These are phyloP conservation scores for Tetragonula clypearis DNA, from an alignment of 1,140 invertebrate genomes.

Conservation along the genomic window DNA sequence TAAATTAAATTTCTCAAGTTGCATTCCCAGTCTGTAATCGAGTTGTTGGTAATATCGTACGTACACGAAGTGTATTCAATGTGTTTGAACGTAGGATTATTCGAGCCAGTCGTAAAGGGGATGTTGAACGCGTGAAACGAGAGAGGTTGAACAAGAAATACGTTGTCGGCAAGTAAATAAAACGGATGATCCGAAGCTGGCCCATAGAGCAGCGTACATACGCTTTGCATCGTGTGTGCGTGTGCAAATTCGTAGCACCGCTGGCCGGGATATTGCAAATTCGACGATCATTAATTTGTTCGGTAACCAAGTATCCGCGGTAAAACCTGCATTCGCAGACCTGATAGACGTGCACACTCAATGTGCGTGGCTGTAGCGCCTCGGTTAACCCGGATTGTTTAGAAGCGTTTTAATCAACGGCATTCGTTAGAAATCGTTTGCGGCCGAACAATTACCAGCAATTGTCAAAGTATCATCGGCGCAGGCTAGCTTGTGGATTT, in stretches of 20 bases:
- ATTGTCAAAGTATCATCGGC: background rate
- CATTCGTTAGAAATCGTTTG: constrained; percentile 23
- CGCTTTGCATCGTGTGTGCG: background rate
- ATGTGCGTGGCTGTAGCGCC: constrained; percentile 39
- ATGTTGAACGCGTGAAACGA: background rate
- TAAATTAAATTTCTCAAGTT: background rate
- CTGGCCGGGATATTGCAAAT: constrained; percentile 45
- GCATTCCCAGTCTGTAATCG: background rate
- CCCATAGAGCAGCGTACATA: too few relatives aligned
- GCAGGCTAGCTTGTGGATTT: background rate
- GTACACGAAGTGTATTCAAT: background rate
- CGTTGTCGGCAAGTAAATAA: background rate
- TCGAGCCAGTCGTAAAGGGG: background rate
- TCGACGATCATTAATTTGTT: constrained; percentile 68
- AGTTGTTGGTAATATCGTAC: background rate
- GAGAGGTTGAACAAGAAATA: background rate
- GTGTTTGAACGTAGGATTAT: background rate
- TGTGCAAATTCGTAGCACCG: constrained; percentile 18
- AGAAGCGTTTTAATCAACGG: constrained; percentile 36
- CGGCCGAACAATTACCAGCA: background rate
- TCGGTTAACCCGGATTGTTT: constrained; percentile 46
- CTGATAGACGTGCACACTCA: constrained; percentile 56
- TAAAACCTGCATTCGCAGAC: constrained; percentile 54
- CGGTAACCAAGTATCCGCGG: constrained; percentile 53
- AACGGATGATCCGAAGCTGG: background rate